Evolutionary conservation across 2,113 vertebrate genomes (phyloP), one percentile per base, ranked within the genome.

Genomic region (Lagenorhynchus albirostris): DNA sequence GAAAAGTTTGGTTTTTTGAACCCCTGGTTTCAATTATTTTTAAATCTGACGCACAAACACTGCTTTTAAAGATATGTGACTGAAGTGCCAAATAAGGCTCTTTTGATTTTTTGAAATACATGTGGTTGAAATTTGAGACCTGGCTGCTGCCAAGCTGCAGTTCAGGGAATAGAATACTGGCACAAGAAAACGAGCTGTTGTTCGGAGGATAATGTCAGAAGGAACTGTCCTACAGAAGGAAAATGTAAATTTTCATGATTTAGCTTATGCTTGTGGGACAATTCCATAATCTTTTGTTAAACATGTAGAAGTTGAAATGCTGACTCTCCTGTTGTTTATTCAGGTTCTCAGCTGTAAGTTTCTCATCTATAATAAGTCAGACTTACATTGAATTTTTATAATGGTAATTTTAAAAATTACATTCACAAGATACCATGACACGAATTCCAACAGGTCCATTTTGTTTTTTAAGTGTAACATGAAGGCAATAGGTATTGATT

Each of bases 51-150:
- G n/a, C 98, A 98, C 98, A 99, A 99, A 98, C 98, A 98, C 98
- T 97, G 98, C 98, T 98, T 99, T 99, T 98, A 98, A 98, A 99
- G 99, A 99, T 99, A 99, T 99, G 99, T 92, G 95, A 97, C 98
- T 47, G 0, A 94, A 96, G 98, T 98, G 99, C 99, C 99, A 99
- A 99, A 99, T 98, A 99, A 98, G 98, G 98, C 98, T 98, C 98
- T 99, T 99, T 99, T 99, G 99, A 99, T 99, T 99, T 99, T 99
- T 98, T 98, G 31, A 98, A 98, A 99, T 99, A 99, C 99, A 99
- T 99, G 99, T 99, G 99, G 99, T 99, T 99, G 99, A 99, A 99
- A 99, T 99, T 99, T 98, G 99, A 99, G 99, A 99, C 98, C 62
- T 91, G 98, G 84, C 97, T 98, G 86, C 99, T 99, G 99, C 99